Evolutionary conservation across 2,797 vertebrate genomes (phyloP).

Genomic region (Eulemur rubriventer): DNA sequence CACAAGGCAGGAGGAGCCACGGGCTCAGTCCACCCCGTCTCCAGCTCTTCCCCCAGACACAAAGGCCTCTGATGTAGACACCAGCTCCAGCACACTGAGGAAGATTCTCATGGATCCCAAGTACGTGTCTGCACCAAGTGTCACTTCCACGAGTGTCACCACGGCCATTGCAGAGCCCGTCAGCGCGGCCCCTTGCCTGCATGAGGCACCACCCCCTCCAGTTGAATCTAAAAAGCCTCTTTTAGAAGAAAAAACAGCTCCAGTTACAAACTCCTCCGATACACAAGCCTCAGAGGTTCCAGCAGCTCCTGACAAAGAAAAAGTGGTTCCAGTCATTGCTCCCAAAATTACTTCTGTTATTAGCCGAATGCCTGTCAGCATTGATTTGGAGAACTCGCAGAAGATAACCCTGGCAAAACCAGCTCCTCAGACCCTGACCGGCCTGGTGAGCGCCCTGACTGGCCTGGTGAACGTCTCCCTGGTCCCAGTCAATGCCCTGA

Average conservation of each 20-base stretch:
- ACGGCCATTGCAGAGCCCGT: conserved; percentile 89
- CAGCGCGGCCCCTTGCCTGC: conserved; percentile 85
- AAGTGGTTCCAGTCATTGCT: conserved; percentile 91
- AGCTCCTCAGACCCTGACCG: conserved; percentile 85
- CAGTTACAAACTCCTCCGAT: conserved; percentile 85
- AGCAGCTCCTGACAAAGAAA: conserved; percentile 90
- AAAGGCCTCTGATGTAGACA: conserved; percentile 96
- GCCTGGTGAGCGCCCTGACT: conserved; percentile 82
- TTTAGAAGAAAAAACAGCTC: conserved; percentile 89
- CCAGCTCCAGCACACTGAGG: conserved; percentile 96
- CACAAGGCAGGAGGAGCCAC: conserved; percentile 92
- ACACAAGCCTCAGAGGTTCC: conserved; percentile 88
- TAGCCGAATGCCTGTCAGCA: conserved; percentile 95
- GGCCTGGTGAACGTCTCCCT: conserved; percentile 80
- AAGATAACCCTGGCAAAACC: conserved; percentile 93
- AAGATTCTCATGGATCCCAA: conserved; percentile 99
- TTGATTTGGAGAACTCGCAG: conserved; percentile 95
- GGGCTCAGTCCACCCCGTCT: conserved; percentile 89
- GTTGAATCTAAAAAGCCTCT: conserved; percentile 85
- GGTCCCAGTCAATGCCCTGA: conserved; percentile 79
- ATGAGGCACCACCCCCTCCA: conserved; percentile 74
- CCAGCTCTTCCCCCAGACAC: conserved; percentile 94
- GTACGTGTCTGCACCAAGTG: conserved; percentile 92
- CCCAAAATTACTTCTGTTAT: conserved; percentile 97
- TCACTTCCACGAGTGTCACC: conserved; percentile 91